Conservation (phyloP, 2,797 vertebrate genomes). For the Cyclopterus lumpus region DNA sequence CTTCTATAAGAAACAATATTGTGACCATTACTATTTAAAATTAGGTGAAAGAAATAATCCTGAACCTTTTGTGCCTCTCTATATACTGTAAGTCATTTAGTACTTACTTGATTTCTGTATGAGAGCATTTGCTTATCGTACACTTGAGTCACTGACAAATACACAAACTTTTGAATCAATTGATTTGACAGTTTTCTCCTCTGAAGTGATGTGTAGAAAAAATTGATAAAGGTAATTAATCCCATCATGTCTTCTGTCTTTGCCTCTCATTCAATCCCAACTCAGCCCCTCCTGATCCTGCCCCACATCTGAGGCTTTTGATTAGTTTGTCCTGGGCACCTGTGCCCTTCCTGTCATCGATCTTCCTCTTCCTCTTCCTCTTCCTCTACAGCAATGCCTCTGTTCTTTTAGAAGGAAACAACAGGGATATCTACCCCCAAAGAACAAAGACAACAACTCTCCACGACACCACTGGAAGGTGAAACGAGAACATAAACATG, state of each 20-base stretch:
- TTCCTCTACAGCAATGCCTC: conserved; percentile 42
- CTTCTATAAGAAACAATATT: not conserved
- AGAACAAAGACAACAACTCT: not conserved
- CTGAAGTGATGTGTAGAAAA: conserved; percentile 85
- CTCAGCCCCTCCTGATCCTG: conserved; percentile 75
- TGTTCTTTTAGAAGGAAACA: conserved; percentile 43
- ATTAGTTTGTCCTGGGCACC: conserved; percentile 85
- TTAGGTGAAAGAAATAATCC: not conserved
- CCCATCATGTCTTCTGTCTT: conserved; percentile 90
- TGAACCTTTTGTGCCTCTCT: not conserved
- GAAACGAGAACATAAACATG: not conserved
- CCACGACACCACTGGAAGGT: conserved; percentile 1
- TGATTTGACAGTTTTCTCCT: conserved; percentile 87
- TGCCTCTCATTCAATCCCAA: conserved; percentile 82
- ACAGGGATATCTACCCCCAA: not conserved
- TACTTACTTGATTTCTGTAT: not conserved
- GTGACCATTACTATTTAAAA: not conserved
- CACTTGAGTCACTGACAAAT: conserved; percentile 1
- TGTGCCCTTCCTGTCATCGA: conserved; percentile 57
- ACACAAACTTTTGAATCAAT: conserved; percentile 82
- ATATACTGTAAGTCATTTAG: not conserved
- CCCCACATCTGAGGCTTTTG: conserved; percentile 88
- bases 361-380: too few relatives aligned
- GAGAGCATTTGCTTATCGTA: not conserved
- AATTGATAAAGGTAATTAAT: conserved; percentile 91